Evolutionary conservation across 2,888 invertebrate genomes (phyloP).

Genomic region (Agrotis exclamationis): DNA sequence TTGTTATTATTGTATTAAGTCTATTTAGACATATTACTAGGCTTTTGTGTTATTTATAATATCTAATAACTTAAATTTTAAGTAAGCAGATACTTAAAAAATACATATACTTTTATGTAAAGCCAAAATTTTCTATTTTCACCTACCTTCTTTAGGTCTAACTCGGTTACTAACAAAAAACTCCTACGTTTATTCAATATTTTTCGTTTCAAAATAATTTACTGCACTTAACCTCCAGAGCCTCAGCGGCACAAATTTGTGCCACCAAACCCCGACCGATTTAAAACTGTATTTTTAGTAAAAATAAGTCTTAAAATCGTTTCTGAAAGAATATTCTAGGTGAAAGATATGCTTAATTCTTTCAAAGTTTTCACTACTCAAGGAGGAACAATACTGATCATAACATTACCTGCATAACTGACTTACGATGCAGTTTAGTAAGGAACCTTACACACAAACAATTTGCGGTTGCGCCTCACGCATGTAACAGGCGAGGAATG

Average conservation of each 20-base stretch:
- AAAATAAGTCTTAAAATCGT: no score
- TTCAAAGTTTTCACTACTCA: not conserved
- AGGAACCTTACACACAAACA: constrained; percentile 14
- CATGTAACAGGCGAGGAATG: not conserved
- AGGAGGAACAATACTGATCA: not conserved
- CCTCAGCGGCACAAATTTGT: no score
- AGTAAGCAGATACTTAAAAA: no score
- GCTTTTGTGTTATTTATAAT: not conserved
- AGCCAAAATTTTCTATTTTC: no score
- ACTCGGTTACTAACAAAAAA: not conserved
- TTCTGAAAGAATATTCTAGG: no score
- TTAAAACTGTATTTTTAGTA: no score
- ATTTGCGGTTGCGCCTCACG: constrained; percentile 5
- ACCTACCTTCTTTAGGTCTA: not conserved
- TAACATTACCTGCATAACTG: constrained; percentile 58
- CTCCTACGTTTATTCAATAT: not conserved
- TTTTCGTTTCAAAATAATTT: not conserved
- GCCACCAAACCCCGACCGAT: no score
- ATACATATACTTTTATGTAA: no score
- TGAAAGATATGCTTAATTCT: not conserved
- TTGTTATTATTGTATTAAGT: not conserved
- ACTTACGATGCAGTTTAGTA: constrained; percentile 69
- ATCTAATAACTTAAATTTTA: no score
- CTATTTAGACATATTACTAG: no score
- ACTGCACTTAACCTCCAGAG: no score